Evolutionary conservation across 2,888 invertebrate genomes (phyloP), one percentile per base, ranked within the genome.

Genomic region (Temnothorax rugatulus): DNA sequence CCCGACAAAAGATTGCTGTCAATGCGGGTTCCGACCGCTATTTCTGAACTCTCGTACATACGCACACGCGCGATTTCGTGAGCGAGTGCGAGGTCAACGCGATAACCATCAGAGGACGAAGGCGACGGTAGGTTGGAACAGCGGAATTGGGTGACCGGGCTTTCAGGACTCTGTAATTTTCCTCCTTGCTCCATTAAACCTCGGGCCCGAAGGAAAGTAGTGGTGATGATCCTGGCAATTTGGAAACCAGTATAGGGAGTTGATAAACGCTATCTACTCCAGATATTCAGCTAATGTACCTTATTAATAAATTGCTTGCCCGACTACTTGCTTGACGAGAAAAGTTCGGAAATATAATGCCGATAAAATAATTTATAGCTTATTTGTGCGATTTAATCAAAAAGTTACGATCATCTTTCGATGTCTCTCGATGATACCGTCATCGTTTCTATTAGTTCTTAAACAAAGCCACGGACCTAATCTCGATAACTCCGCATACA

Each of bases 401-500:
- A 69, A 69, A 29, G 57, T 71, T 79, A 52, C n/a, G 15, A 76
- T 69, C 21, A 52, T 69, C 8, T 9, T 8, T 29, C 41, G 38
- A 25, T 34, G 54, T 79, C 69, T 41, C n/a, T 66, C 50, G 3
- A 50, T 7, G 21, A 21, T 61, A 29, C 21, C 21, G 38, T 29
- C n/a, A 11, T 69, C 52, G 34, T 66, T 73, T 34, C 44, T 54
- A 63, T 59, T 75, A 50, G 29, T 77, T 63, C 54, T 54, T 63
- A 82, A 76, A 76, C 41, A 34, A 73, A 77, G 59, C 77, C 77
- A 11, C 79, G 44, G 21, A 76, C 13, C 50, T 63, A 77, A 76
- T 82, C 52, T 77, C 63, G 41, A 73, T 63, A 41, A 76, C 82
- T 82, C 34, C 21, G n/a, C 52, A 41, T 63, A 21, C 41, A 11